Evolutionary conservation across 2,113 vertebrate species (phyloP), one percentile per base, ranked within the genome.

Genomic region (Aspidoscelis tigris): DNA sequence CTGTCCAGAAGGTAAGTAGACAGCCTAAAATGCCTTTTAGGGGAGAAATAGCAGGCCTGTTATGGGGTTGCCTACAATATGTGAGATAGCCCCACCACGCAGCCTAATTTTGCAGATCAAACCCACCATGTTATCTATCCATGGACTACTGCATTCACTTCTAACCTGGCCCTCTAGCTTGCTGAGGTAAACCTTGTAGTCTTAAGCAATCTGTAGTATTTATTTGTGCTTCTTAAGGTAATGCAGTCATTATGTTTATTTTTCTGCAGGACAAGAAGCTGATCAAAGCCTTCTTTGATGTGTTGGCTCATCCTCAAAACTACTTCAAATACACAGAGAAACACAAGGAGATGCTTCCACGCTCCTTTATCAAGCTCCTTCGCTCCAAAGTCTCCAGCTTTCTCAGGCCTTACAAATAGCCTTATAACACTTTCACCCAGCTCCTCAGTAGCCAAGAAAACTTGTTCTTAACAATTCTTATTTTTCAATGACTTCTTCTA

Each of bases 301-400:
- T 99, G 91, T 95, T 99, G 96, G 98, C 98, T 0, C 98, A 99
- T 88, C 98, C 98, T 82, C 97, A 99, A 94, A 98, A 99, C 96
- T 99, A 99, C 96, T 99, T 99, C 95, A 99, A 99, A 93, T 99
- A 99, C 96, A 98, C 98, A 2, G 97, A 99, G 94, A 98, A 99
- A 90, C 98, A 99, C 95, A 99, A 99, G 91, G 98, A 99, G 95
- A 99, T 99, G 98, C 95, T 99, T 81, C 98, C 98, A 1, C 98
- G 98, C 73, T 99, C 98, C 82, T 99, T 99, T 96, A 99, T 99
- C 84, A 98, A 98, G 81, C 97, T 99, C 89, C 98, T 99, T 80
- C 98, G 98, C 92, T 99, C 98, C 97, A 99, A 99, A 97, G 98
- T 99, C 65, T 99, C 98, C 26, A 98, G 97, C 92, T 99, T 99